phyloP scores from a whole-genome alignment of 53 echinoderm and acorn worm species.

The Zoroaster sp. region DNA sequence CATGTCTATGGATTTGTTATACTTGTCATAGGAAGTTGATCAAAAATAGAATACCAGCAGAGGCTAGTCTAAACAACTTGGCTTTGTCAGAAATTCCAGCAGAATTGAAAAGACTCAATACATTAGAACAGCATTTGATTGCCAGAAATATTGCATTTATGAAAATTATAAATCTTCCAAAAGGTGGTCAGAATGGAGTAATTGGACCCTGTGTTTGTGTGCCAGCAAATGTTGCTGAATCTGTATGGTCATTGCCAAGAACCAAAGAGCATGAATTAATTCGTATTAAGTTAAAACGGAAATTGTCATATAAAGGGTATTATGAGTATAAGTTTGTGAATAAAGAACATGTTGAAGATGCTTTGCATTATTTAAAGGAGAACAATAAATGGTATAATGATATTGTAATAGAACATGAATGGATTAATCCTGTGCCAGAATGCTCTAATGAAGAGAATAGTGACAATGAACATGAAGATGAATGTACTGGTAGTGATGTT shows the following conservation, averaged over 20 bases:
- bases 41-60: not conserved
- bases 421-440: slow-evolving; percentile 36
- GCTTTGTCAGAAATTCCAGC: slow-evolving; percentile 3
- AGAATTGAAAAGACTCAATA: slow-evolving; percentile 1
- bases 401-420: slow-evolving; percentile 30
- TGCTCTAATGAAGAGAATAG: not conserved
- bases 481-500: slow-evolving; percentile 14
- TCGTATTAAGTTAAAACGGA: slow-evolving; percentile 67
- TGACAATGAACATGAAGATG: not conserved
- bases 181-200: slow-evolving; percentile 14
- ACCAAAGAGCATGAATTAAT: slow-evolving; percentile 57
- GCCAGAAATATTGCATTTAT: slow-evolving; percentile 50
- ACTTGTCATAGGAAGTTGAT: slow-evolving; percentile 63
- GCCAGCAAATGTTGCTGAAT: not conserved
- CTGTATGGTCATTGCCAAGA: not conserved
- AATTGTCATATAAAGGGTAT: slow-evolving; percentile 65
- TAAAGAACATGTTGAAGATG: slow-evolving; percentile 43
- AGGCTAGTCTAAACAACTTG: slow-evolving; percentile 26
- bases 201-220: not conserved
- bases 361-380: slow-evolving; percentile 48
- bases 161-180: not conserved
- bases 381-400: slow-evolving; percentile 56
- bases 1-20: slow-evolving; percentile 56
- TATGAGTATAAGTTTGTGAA: slow-evolving; percentile 71
- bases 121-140: slow-evolving; percentile 49